Percentiles rank a stretch among this genome's conserved stretches.
phyloP scores from a whole-genome alignment of 2,113 vertebrate species.

The Natator depressus region DNA sequence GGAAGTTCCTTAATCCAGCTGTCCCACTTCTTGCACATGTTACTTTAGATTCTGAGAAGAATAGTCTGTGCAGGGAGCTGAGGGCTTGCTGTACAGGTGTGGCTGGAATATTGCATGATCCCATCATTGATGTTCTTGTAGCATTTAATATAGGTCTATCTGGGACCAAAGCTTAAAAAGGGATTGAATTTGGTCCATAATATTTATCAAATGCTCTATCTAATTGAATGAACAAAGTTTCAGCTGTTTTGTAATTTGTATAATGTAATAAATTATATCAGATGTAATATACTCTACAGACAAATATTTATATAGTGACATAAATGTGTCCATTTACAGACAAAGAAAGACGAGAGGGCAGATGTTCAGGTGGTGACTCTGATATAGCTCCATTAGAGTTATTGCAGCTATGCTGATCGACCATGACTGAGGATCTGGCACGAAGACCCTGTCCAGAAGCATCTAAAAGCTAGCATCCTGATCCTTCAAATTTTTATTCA shows the following conservation, averaged over 20 bases:
- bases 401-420: background rate
- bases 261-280: background rate
- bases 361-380: background rate
- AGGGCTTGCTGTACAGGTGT: background rate
- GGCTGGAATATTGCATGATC: background rate
- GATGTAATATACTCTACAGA: background rate
- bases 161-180: background rate
- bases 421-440: background rate
- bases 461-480: background rate
- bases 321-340: background rate
- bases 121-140: background rate
- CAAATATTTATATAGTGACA: background rate
- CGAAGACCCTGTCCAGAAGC: background rate
- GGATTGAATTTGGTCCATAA: background rate
- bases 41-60: background rate
- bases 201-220: background rate
- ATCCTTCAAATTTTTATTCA: background rate
- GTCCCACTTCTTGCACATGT: no score
- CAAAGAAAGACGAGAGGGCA: background rate
- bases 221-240: background rate
- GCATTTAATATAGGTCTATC: background rate
- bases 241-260: background rate
- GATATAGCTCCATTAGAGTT: background rate
- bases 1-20: no score
- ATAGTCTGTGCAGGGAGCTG: background rate